phyloP scores from a whole-genome alignment of 2,113 vertebrate genomes.

The Turdus rufiventris region DNA sequence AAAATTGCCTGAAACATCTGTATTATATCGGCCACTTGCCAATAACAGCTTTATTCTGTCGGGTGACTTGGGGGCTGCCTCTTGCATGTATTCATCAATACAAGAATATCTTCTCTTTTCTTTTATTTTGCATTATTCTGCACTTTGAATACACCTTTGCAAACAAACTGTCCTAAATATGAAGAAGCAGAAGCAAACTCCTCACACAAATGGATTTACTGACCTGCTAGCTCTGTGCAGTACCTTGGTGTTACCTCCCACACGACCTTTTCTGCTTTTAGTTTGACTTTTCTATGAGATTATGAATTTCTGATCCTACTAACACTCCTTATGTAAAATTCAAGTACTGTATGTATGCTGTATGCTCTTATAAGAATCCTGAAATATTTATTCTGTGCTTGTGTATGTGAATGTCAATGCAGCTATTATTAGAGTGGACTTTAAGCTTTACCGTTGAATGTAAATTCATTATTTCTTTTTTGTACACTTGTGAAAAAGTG shows the following conservation, averaged over 20 bases:
- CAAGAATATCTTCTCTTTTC: slow-evolving; percentile 48
- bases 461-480: slow-evolving; percentile 80
- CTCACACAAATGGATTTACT: slow-evolving; percentile 68
- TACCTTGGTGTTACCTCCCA: slow-evolving; percentile 71
- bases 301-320: slow-evolving; percentile 72
- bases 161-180: slow-evolving; percentile 52
- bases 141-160: slow-evolving; percentile 77
- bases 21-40: slow-evolving; percentile 76
- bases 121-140: slow-evolving; percentile 66
- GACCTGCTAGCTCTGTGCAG: slow-evolving; percentile 71
- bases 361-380: slow-evolving; percentile 81
- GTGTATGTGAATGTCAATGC: slow-evolving; percentile 85
- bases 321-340: slow-evolving; percentile 76
- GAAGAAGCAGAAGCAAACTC: slow-evolving; percentile 69
- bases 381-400: slow-evolving; percentile 84
- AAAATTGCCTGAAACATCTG: slow-evolving; percentile 78
- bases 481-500: slow-evolving; percentile 82
- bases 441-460: slow-evolving; percentile 84
- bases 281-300: slow-evolving; percentile 75
- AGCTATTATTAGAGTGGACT: slow-evolving; percentile 81
- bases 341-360: slow-evolving; percentile 82
- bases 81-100: slow-evolving; percentile 78
- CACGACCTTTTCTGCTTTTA: slow-evolving; percentile 65
- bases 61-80: slow-evolving; percentile 77
- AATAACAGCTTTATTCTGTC: slow-evolving; percentile 81